A percentile compares a stretch with the other conserved stretches of the same genome.
phyloP scores from a whole-genome alignment of 1,140 invertebrate genomes.

The Monochamus saltuarius region DNA sequence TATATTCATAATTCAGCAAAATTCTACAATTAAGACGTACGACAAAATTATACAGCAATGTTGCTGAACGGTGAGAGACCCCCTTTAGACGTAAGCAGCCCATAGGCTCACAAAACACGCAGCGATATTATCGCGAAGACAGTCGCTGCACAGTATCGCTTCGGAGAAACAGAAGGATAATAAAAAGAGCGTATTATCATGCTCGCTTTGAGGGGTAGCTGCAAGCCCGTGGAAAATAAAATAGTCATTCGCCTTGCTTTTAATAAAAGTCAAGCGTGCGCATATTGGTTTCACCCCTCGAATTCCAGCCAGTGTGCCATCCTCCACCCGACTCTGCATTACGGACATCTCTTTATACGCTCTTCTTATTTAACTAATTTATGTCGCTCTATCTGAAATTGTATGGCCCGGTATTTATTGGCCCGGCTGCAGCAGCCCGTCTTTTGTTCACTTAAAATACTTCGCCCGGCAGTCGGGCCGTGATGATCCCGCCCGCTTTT shows the following conservation, averaged over 20 bases:
- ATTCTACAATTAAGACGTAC: no score
- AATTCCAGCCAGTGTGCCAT: slow-evolving; percentile 32
- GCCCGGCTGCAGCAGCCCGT: slow-evolving; percentile 5
- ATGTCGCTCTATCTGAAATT: slow-evolving; percentile 32
- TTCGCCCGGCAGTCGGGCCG: slow-evolving; percentile 7
- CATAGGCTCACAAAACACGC: no score
- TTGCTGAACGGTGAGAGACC: no score
- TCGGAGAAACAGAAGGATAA: no score
- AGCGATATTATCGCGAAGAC: no score
- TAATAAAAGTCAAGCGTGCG: slow-evolving; percentile 49
- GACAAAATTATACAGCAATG: no score
- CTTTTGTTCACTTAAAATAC: slow-evolving; percentile 27
- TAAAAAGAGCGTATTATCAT: no score
- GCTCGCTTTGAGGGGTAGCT: no score
- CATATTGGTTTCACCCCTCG: slow-evolving; percentile 37
- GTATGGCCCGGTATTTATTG: slow-evolving; percentile 24
- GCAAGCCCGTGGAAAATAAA: slow-evolving; percentile 34
- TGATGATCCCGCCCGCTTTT: neutral
- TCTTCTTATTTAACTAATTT: slow-evolving; percentile 44
- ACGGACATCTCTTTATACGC: slow-evolving; percentile 39
- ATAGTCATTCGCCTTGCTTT: slow-evolving; percentile 46
- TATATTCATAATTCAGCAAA: no score
- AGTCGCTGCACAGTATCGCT: no score
- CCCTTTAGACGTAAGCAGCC: no score
- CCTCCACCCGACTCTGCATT: slow-evolving; percentile 30